Conservation (phyloP, 2,888 invertebrate species). For the Lochmaea capreae region DNA sequence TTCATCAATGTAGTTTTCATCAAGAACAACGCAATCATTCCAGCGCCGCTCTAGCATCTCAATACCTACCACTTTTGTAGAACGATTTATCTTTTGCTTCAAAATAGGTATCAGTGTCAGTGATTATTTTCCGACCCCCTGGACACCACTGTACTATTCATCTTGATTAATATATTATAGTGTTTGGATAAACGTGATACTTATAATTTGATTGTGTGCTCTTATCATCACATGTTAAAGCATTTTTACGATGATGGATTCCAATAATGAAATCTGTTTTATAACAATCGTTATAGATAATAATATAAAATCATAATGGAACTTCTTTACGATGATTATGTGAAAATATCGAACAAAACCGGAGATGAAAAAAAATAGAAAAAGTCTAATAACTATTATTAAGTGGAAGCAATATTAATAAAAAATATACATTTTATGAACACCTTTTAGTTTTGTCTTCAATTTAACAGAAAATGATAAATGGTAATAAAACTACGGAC, state of each 20-base stretch:
- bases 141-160: not conserved
- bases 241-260: slow-evolving; percentile 7
- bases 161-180: slow-evolving; percentile 16
- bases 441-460: too few species aligned
- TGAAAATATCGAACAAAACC: not conserved
- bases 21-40: too few species aligned
- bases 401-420: not conserved
- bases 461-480: too few species aligned
- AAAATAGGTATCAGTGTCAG: too few species aligned
- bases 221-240: not conserved
- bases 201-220: slow-evolving; percentile 14
- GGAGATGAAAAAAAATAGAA: not conserved
- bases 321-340: not conserved
- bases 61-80: too few species aligned
- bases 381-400: not conserved
- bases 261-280: slow-evolving; percentile 7
- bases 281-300: not conserved
- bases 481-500: too few species aligned
- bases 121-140: not conserved
- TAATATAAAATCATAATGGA: not conserved
- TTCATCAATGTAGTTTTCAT: too few species aligned
- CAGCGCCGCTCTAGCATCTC: too few species aligned
- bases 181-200: not conserved
- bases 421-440: not conserved
- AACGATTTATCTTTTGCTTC: too few species aligned